Evolutionary conservation across 2,888 invertebrate genomes (phyloP), one percentile per base, ranked within the genome.

Genomic region (Thymelicus acteon): DNA sequence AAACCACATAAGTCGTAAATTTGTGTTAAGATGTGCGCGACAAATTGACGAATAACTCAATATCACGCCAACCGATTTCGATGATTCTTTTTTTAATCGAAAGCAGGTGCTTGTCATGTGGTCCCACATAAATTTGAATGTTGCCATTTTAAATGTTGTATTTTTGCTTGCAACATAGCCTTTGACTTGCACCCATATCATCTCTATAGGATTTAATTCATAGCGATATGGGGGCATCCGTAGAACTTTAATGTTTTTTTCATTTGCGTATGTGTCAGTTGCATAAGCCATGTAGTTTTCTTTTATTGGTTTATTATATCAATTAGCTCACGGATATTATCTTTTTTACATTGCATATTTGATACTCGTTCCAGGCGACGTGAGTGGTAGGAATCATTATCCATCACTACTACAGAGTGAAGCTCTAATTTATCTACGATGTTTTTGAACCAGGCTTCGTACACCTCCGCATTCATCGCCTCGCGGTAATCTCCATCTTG

Each of bases 121-220:
- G n/a, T n/a, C n/a, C n/a, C n/a, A n/a, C n/a, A n/a, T n/a, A n/a
- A n/a, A n/a, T n/a, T n/a, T n/a, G n/a, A n/a, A n/a, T n/a, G n/a
- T n/a, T n/a, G n/a, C n/a, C n/a, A n/a, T n/a, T n/a, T n/a, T n/a
- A n/a, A n/a, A n/a, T n/a, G n/a, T n/a, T n/a, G n/a, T n/a, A 54
- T 54, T 54, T 15, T 54, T 54, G 4, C 10, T 7, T 15, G 54
- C 15, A 8, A 54, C 54, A 54, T 54, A 10, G 47, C 54, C 54
- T 31, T 72, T 75, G 12, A 72, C 64, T 6, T 73, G 67, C 13
- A 68, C 72, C 74, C 74, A 74, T 10, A 75, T 67, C 31, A 73
- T 52, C 24, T 75, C 74, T 6, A 73, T 76, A 6, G 72, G 74
- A 48, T 76, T 76, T 1, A 76, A 64, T 40, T 74, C 74, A 48